A percentile compares a stretch with the other conserved stretches of the same genome.
phyloP scores from a whole-genome alignment of 92 coral and sea anemone species.

The Nematostella vectensis region DNA sequence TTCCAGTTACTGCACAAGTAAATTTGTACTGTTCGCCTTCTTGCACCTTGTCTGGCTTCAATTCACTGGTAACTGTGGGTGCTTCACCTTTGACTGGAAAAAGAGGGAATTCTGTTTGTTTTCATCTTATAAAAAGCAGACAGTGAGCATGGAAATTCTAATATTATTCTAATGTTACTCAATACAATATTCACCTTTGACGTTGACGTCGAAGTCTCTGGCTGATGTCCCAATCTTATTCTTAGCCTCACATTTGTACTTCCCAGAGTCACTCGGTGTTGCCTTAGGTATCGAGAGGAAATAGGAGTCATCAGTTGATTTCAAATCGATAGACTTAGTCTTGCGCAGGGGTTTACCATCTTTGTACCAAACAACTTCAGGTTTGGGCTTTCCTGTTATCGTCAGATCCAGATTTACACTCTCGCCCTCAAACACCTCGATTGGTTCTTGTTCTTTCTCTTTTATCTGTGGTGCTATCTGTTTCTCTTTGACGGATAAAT shows the following conservation, averaged over 20 bases:
- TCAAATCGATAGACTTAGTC: slow-evolving; percentile 41
- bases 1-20: slow-evolving; percentile 44
- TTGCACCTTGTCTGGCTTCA: slow-evolving; percentile 44
- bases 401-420: slow-evolving; percentile 49
- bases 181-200: slow-evolving; percentile 78
- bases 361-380: slow-evolving; percentile 78
- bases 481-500: slow-evolving; percentile 38
- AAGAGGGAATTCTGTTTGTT: background rate
- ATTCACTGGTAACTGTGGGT: slow-evolving; percentile 52
- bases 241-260: slow-evolving; percentile 84
- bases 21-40: slow-evolving; percentile 71
- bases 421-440: slow-evolving; percentile 54
- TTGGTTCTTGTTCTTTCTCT: slow-evolving; percentile 43
- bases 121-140: slow-evolving; percentile 1
- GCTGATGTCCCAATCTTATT: slow-evolving; percentile 62
- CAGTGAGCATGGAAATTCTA: no score
- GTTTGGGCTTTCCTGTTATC: slow-evolving; percentile 76
- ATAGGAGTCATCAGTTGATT: slow-evolving; percentile 44
- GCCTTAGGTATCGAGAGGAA: slow-evolving; percentile 43
- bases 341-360: slow-evolving; percentile 60
- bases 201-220: slow-evolving; percentile 53
- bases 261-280: slow-evolving; percentile 63
- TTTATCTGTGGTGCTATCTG: slow-evolving; percentile 55
- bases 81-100: slow-evolving; percentile 61
- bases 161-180: no score